phyloP scores from a whole-genome alignment of 2,888 invertebrate species.

The Aphodius sticticus region DNA sequence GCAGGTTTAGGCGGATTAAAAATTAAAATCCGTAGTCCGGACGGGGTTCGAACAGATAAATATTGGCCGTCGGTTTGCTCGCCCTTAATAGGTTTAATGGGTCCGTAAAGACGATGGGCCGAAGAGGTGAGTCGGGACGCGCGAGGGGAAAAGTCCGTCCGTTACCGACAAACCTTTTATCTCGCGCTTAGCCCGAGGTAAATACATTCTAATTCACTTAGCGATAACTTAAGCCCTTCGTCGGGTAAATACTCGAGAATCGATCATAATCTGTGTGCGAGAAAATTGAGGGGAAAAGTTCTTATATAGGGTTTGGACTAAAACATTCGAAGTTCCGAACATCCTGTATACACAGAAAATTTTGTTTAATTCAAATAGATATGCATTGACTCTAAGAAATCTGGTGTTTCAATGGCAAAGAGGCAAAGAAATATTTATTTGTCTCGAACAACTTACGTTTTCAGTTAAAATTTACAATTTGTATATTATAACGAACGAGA shows the following conservation, averaged over 20 bases:
- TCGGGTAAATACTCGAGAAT: slow-evolving; percentile 6
- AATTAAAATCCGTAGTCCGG: slow-evolving; percentile 16
- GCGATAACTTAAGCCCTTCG: slow-evolving; percentile 8
- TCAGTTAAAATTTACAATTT: no score
- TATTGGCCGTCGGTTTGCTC: slow-evolving; percentile 20
- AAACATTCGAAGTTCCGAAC: no score
- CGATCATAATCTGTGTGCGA: background rate
- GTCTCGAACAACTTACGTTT: no score
- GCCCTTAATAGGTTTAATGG: slow-evolving; percentile 23
- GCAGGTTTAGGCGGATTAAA: background rate
- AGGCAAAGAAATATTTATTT: no score
- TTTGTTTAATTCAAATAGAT: no score
- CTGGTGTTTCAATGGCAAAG: no score
- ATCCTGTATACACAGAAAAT: no score
- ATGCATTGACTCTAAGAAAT: no score
- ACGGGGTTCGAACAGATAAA: slow-evolving; percentile 14
- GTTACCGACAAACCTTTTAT: slow-evolving; percentile 22
- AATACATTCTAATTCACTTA: slow-evolving; percentile 26
- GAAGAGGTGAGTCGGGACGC: background rate
- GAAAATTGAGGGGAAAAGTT: no score
- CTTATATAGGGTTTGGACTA: no score
- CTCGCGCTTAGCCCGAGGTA: slow-evolving; percentile 19
- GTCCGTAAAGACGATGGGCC: slow-evolving; percentile 22
- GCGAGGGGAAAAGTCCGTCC: slow-evolving; percentile 5
- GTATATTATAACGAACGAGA: no score